phyloP scores from a whole-genome alignment of 2,888 invertebrate genomes.

The Alviniconcha strummeri region DNA sequence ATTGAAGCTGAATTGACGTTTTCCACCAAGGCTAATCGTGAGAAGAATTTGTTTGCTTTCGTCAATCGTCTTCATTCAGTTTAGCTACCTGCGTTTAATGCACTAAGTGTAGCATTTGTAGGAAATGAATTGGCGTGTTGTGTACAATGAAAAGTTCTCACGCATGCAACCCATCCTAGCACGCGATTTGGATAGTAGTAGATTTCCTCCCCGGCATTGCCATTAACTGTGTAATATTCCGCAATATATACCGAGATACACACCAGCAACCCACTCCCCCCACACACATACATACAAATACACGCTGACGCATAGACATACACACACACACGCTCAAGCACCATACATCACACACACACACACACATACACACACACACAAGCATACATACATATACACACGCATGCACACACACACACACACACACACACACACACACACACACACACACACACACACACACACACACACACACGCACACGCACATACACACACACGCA shows the following conservation, averaged over 20 bases:
- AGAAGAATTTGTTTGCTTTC: too few relatives aligned
- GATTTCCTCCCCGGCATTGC: too few relatives aligned
- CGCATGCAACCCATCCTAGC: too few relatives aligned
- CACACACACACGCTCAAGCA: background rate
- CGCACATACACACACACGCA: background rate
- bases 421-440: background rate
- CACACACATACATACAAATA: conserved; percentile 22
- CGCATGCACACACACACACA: conserved; percentile 1
- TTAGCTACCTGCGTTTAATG: too few relatives aligned
- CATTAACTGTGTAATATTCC: too few relatives aligned
- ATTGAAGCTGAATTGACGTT: too few relatives aligned
- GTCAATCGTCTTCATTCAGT: too few relatives aligned
- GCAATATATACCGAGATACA: background rate
- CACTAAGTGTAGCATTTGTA: too few relatives aligned
- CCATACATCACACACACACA: background rate
- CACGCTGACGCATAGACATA: background rate
- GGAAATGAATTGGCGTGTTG: too few relatives aligned
- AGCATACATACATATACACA: background rate
- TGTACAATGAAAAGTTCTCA: too few relatives aligned
- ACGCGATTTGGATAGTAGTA: too few relatives aligned
- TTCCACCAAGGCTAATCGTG: too few relatives aligned
- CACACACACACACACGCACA: background rate
- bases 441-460: conserved; percentile 3
- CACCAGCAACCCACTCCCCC: background rate
- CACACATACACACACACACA: background rate